Base-by-base conservation (phyloP, 2,113 vertebrate genomes). In the Mormyrus iriodes region DNA sequence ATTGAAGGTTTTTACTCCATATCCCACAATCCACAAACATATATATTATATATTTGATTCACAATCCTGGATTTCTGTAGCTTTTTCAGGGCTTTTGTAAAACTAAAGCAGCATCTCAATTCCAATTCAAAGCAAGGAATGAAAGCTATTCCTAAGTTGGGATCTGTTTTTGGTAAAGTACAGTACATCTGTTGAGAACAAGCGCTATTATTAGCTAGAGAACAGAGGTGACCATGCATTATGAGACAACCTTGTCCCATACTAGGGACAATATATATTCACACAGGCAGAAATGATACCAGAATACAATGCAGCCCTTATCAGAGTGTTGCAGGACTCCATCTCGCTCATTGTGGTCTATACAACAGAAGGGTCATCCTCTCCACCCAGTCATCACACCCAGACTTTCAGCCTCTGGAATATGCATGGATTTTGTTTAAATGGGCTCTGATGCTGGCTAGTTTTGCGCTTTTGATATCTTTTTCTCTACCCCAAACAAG, bases 271-370 rank as follows among this genome's bases (percentile, higher is more conserved):
- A 87, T 17, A 35, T 53, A 19, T 61, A 39, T 87, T 65, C 69
- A 79, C 69, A 49, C 27, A 0, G 79, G 58, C 85, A 82, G 31
- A 61, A 35, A 89, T 88, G 27, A 89, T 87, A 90, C 87, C 89
- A 88, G 88, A 49, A 49, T 42, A 91, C 92, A 89, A 92, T 83
- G 52, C 24, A 89, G 91, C 90, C 55, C 90, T 94, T 91, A 93
- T 93, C 93, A 91, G 92, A 69, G 84, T 87, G 86, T 84, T 69
- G 89, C 69, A 24, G 17, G 17, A 90, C 90, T 73, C 83, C 87
- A 69, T 89, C 76, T 52, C n/a, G 24, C 4, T 31, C 17, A 46
- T 51, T 52, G 53, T 79, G 69, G n/a, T 27, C 24, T 83, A 51
- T 44, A 39, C 46, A 88, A 35, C 53, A 19, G 46, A 44, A 44